A percentile compares a stretch with the other conserved stretches of the same genome.
phyloP scores from a whole-genome alignment of 2,113 vertebrate genomes.

The Myotis davidii region DNA sequence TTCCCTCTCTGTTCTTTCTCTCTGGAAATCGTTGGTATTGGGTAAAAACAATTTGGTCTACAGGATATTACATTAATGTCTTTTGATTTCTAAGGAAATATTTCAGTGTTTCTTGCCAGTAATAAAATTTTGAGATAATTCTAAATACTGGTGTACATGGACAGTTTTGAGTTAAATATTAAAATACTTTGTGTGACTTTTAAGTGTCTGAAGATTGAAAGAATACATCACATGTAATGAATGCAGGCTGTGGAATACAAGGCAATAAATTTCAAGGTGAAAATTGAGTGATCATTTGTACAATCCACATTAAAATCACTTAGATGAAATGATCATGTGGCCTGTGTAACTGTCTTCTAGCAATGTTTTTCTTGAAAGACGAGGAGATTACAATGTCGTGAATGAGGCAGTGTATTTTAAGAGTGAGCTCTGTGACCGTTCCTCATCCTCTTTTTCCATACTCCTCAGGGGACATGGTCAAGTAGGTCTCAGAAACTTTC shows the following conservation, averaged over 20 bases:
- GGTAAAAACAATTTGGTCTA: constrained; percentile 40
- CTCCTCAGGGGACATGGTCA: neutral
- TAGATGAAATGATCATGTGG: constrained; percentile 1
- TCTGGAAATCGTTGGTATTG: constrained; percentile 43
- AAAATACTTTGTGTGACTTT: constrained; percentile 30
- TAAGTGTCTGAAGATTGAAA: constrained; percentile 11
- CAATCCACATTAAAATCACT: constrained; percentile 65
- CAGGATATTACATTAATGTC: constrained; percentile 45
- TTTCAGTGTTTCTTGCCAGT: constrained; percentile 30
- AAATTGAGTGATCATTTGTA: constrained; percentile 53
- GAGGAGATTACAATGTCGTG: neutral
- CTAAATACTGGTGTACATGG: neutral
- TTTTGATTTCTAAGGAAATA: constrained; percentile 57
- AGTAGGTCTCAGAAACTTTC: neutral
- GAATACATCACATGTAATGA: neutral
- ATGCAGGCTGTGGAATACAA: neutral
- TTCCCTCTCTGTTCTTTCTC: constrained; percentile 45
- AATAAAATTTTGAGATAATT: constrained; percentile 45
- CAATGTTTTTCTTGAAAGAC: neutral
- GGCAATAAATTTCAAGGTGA: constrained; percentile 38
- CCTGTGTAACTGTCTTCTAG: neutral
- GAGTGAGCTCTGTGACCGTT: neutral
- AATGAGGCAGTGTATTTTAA: neutral
- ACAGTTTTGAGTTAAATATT: constrained; percentile 51
- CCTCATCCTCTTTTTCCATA: neutral